These are phyloP conservation scores for Peromyscus leucopus DNA, from an alignment of 2,113 vertebrate genomes.

Conservation along the genomic window DNA sequence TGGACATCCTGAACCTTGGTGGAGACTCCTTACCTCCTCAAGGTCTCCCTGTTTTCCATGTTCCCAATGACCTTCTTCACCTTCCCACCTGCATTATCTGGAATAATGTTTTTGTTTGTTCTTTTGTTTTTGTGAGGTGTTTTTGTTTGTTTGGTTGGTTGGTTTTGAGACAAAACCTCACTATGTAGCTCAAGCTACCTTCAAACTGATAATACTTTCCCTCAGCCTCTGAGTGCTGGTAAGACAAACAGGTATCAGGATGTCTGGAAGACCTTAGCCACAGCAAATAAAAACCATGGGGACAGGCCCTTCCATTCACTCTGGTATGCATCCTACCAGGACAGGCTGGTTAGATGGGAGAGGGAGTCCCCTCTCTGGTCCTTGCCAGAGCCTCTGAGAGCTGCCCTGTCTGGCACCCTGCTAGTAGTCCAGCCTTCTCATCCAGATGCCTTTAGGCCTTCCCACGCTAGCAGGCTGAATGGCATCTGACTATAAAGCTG, in stretches of 20 bases:
- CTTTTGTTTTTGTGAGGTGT: not conserved
- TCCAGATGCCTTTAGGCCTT: conserved; percentile 31
- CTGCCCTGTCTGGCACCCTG: not conserved
- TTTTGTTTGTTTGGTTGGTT: not conserved
- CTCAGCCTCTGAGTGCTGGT: not conserved
- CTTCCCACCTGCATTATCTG: not conserved
- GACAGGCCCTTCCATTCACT: not conserved
- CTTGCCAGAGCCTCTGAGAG: not conserved
- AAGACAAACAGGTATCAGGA: not conserved
- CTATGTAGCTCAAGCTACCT: not conserved
- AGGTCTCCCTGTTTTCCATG: not conserved
- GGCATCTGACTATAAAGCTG: not conserved
- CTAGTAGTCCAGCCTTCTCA: not conserved
- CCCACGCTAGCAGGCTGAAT: not conserved
- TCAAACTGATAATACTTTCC: not conserved
- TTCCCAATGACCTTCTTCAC: not conserved
- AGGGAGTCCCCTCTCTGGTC: not conserved
- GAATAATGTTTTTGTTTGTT: not conserved
- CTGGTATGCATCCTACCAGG: not conserved
- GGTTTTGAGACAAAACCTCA: not conserved
- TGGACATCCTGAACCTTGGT: not conserved
- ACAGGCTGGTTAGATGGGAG: not conserved
- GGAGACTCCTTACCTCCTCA: not conserved
- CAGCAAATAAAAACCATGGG: not conserved
- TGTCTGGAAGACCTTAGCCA: not conserved